Conservation (phyloP, 2,888 invertebrate genomes). For the Bombyx huttoni region DNA sequence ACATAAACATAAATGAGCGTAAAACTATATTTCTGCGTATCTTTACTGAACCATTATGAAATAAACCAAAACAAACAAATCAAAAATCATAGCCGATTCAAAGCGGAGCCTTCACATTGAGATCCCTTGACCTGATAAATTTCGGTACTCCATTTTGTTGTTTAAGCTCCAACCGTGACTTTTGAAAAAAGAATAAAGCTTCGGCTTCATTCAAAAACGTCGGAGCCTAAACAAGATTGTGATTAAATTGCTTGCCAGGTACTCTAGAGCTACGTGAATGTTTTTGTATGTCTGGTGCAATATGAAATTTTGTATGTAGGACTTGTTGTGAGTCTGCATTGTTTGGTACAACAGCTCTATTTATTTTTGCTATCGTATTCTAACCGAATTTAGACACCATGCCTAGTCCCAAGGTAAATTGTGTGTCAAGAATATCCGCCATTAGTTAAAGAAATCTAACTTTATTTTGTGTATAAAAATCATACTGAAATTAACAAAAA, state of each 20-base stretch:
- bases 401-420: too few relatives aligned
- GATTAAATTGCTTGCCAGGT: conserved; percentile 2
- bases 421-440: too few relatives aligned
- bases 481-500: not conserved
- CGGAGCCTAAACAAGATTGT: conserved; percentile 2
- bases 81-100: not conserved
- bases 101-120: not conserved
- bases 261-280: too few relatives aligned
- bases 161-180: conserved; percentile 1
- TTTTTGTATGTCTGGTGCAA: too few relatives aligned
- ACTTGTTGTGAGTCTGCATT: too few relatives aligned
- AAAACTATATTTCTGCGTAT: not conserved
- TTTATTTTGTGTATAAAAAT: not conserved
- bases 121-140: not conserved
- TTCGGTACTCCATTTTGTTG: not conserved
- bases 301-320: too few relatives aligned
- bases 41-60: not conserved
- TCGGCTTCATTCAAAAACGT: not conserved
- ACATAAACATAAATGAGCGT: not conserved
- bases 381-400: too few relatives aligned
- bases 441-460: not conserved
- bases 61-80: not conserved
- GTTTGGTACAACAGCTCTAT: too few relatives aligned
- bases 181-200: not conserved
- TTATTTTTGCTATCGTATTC: too few relatives aligned